Evolutionary conservation across 2,797 vertebrate genomes (phyloP).

Genomic region (Takifugu rubripes): DNA sequence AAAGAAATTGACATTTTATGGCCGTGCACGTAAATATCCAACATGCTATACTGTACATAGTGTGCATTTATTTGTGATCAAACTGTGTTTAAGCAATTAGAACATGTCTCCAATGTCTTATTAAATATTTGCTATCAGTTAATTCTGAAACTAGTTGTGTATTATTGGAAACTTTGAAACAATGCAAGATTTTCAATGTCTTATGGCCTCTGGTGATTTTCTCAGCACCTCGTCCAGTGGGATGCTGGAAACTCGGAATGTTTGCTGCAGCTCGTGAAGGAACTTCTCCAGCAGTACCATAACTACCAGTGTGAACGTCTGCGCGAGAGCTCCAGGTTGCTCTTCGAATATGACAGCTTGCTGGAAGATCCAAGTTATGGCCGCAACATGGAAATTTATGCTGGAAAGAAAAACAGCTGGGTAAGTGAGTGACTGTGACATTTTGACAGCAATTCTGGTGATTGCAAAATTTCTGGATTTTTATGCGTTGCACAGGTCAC

Average conservation of each 20-base stretch:
- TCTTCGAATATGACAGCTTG: slow-evolving; percentile 96
- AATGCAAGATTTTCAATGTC: neutral
- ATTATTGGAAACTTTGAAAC: slow-evolving; percentile 1
- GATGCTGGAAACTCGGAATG: slow-evolving; percentile 89
- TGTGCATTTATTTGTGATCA: neutral
- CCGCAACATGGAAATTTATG: slow-evolving; percentile 94
- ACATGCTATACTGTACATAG: neutral
- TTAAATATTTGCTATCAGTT: slow-evolving; percentile 4
- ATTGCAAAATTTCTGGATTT: neutral
- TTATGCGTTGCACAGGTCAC: neutral
- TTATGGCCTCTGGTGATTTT: slow-evolving; percentile 20
- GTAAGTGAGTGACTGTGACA: slow-evolving; percentile 61
- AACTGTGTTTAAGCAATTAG: no score
- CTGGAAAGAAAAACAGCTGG: slow-evolving; percentile 97
- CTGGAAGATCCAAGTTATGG: slow-evolving; percentile 91
- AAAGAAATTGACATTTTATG: no score
- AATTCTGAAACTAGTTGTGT: slow-evolving; percentile 1
- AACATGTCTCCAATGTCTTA: no score
- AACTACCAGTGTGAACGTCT: slow-evolving; percentile 93
- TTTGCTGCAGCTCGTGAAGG: slow-evolving; percentile 93
- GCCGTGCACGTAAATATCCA: no score
- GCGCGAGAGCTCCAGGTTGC: slow-evolving; percentile 92
- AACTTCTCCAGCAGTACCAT: slow-evolving; percentile 96
- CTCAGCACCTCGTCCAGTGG: slow-evolving; percentile 91
- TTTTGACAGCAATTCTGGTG: neutral